Conservation (phyloP, 2,888 invertebrate species). For the Euplagia quadripunctaria region DNA sequence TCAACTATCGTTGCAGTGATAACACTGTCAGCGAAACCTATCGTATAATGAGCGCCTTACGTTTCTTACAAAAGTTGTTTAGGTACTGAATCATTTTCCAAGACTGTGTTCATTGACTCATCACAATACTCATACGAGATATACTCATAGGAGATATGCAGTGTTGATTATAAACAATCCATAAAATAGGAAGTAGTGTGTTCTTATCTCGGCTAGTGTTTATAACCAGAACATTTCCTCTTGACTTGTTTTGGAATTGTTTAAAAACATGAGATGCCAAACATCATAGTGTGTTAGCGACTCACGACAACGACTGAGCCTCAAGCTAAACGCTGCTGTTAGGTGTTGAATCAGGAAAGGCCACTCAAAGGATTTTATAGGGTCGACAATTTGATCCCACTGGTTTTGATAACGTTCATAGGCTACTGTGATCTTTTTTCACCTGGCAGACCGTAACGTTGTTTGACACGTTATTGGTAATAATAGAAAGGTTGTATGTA, state of each 20-base stretch:
- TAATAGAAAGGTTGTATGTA: no score
- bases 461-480: no score
- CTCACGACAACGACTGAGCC: background rate
- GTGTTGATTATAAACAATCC: constrained; percentile 30
- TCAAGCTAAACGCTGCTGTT: background rate
- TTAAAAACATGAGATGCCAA: background rate
- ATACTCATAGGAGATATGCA: constrained; percentile 31
- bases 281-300: background rate
- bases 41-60: background rate
- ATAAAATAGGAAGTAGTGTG: constrained; percentile 28
- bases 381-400: background rate
- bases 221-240: background rate
- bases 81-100: constrained; percentile 31
- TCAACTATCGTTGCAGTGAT: background rate
- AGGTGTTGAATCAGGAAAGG: background rate
- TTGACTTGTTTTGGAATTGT: constrained; percentile 6
- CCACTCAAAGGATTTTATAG: background rate
- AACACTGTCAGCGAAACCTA: background rate
- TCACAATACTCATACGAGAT: constrained; percentile 23
- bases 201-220: constrained; percentile 17
- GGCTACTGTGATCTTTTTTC: no score
- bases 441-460: no score
- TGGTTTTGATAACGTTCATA: no score
- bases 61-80: background rate
- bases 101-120: constrained; percentile 33